phyloP scores from a whole-genome alignment of 2,113 vertebrate genomes.

The Mus pahari region DNA sequence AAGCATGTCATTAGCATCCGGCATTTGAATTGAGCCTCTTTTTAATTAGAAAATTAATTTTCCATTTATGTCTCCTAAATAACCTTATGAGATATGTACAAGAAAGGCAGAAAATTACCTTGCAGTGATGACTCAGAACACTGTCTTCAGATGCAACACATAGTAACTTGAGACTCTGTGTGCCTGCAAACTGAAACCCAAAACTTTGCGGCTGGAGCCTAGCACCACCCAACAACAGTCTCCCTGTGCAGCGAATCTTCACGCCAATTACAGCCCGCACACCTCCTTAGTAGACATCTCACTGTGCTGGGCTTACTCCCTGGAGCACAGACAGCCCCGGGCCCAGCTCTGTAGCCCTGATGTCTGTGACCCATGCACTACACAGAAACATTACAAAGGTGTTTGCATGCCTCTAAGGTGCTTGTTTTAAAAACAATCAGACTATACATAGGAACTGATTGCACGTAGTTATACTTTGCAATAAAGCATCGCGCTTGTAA shows the following conservation, averaged over 20 bases:
- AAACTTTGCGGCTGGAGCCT: not conserved
- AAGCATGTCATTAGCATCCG: not conserved
- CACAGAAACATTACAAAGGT: not conserved
- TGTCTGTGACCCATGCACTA: not conserved
- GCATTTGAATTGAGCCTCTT: not conserved
- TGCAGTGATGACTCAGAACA: not conserved
- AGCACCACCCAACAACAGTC: not conserved
- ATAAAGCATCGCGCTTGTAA: not conserved
- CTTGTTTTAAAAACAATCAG: slow-evolving; percentile 22
- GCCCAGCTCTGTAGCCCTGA: not conserved
- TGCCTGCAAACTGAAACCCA: not conserved
- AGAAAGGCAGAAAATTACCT: not conserved
- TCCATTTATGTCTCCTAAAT: not conserved
- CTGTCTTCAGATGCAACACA: not conserved
- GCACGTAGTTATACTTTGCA: not conserved
- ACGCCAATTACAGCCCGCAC: not conserved
- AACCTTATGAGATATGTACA: not conserved
- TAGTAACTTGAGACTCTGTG: not conserved
- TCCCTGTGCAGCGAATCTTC: not conserved
- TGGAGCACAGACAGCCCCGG: too few relatives aligned
- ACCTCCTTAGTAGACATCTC: not conserved
- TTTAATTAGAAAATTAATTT: not conserved
- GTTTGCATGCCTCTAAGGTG: not conserved
- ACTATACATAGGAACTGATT: not conserved
- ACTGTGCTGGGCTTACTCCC: not conserved